Conservation (phyloP, 1,140 invertebrate genomes). For the Pectinophora gossypiella region DNA sequence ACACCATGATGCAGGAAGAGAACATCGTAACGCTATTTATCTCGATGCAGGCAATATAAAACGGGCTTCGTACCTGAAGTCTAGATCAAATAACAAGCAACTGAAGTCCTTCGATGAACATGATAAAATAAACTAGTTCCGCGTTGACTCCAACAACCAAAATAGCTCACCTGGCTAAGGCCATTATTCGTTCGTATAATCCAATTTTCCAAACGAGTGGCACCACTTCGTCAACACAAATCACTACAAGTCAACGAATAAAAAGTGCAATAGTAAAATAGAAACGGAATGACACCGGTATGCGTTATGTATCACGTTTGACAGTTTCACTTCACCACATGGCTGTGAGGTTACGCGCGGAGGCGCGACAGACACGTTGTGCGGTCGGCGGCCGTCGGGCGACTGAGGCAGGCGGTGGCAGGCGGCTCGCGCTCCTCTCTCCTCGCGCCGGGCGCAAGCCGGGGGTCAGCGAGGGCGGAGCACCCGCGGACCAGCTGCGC, state of each 20-base stretch:
- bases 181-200: constrained; percentile 73
- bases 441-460: constrained; percentile 23
- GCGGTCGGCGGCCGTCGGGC: constrained; percentile 48
- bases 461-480: constrained; percentile 56
- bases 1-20: constrained; percentile 9
- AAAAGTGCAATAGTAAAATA: constrained; percentile 18
- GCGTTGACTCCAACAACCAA: constrained; percentile 70
- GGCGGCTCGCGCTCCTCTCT: constrained; percentile 30
- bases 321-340: constrained; percentile 73
- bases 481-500: constrained; percentile 66
- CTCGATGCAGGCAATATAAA: background rate
- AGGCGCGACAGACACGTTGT: constrained; percentile 45
- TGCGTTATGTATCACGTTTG: constrained; percentile 66
- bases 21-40: background rate
- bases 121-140: constrained; percentile 70
- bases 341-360: constrained; percentile 45
- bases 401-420: constrained; percentile 26
- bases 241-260: constrained; percentile 41
- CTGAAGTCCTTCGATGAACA: constrained; percentile 59
- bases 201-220: constrained; percentile 64
- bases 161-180: constrained; percentile 75
- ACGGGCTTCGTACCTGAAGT: constrained; percentile 17
- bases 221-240: constrained; percentile 61
- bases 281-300: constrained; percentile 32
- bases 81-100: constrained; percentile 39